These are phyloP conservation scores for Porites lobata DNA, from an alignment of 92 coral and sea anemone genomes.

Conservation along the genomic window DNA sequence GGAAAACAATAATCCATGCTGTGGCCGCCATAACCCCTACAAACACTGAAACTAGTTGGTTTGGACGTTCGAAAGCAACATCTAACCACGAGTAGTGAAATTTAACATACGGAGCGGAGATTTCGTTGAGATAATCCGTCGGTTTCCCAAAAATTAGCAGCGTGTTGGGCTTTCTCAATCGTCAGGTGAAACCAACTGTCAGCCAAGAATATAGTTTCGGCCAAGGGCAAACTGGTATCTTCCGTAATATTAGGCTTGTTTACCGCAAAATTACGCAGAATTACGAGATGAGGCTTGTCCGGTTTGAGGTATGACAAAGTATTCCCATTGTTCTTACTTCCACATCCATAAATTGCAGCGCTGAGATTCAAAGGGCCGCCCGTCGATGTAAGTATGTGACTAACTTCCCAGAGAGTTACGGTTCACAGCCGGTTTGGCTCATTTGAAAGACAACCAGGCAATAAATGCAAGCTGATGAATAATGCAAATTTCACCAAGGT, in stretches of 20 bases:
- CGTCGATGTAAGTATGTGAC: neutral
- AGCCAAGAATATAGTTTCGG: conserved; percentile 12
- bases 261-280: neutral
- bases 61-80: neutral
- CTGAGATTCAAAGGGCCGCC: conserved; percentile 20
- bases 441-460: conserved; percentile 19
- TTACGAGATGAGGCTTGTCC: neutral
- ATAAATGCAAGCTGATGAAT: conserved; percentile 38
- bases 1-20: conserved; percentile 24
- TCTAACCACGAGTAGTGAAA: neutral
- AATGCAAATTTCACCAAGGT: conserved; percentile 15
- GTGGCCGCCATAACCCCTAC: conserved; percentile 34
- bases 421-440: conserved; percentile 39
- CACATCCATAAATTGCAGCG: neutral
- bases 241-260: conserved; percentile 6
- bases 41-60: neutral
- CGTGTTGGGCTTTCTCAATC: neutral
- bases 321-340: neutral
- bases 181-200: neutral
- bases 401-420: conserved; percentile 54
- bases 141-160: neutral
- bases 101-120: neutral
- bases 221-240: neutral
- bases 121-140: too few species aligned
- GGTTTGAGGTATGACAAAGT: neutral